Evolutionary conservation across 2,888 invertebrate genomes (phyloP).

Genomic region (Agelastica alni): DNA sequence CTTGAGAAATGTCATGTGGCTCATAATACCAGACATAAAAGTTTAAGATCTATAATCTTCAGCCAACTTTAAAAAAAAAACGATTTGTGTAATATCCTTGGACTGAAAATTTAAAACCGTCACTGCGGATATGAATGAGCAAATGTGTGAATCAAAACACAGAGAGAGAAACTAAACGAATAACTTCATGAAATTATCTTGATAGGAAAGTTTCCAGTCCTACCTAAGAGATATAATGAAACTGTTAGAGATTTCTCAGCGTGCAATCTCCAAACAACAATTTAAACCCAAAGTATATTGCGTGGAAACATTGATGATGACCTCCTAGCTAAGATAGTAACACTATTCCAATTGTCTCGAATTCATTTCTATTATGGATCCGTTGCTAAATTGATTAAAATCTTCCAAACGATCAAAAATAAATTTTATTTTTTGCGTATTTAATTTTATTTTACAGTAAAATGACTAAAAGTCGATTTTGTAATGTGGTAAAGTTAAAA

Average conservation of each 20-base stretch:
- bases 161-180: slow-evolving; percentile 42
- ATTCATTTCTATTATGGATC: slow-evolving; percentile 17
- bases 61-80: too few relatives aligned
- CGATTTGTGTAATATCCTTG: too few relatives aligned
- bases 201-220: slow-evolving; percentile 51
- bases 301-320: slow-evolving; percentile 56
- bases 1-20: too few relatives aligned
- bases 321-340: slow-evolving; percentile 55
- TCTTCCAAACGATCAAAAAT: slow-evolving; percentile 2
- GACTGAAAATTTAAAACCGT: neutral
- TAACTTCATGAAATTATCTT: slow-evolving; percentile 51
- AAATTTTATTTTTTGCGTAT: neutral
- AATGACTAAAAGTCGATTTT: too few relatives aligned
- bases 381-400: slow-evolving; percentile 9
- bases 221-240: slow-evolving; percentile 52
- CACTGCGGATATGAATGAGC: slow-evolving; percentile 32
- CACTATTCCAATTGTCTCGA: slow-evolving; percentile 52
- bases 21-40: too few relatives aligned
- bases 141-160: slow-evolving; percentile 38
- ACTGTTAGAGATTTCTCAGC: slow-evolving; percentile 44
- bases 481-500: neutral
- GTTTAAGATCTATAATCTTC: too few relatives aligned
- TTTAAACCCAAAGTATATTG: slow-evolving; percentile 54
- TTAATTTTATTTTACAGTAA: neutral
- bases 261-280: slow-evolving; percentile 52